Percentiles rank a stretch among this genome's conserved stretches.
Conservation (phyloP, 1,140 invertebrate genomes). For the Bradynema listronoti region DNA sequence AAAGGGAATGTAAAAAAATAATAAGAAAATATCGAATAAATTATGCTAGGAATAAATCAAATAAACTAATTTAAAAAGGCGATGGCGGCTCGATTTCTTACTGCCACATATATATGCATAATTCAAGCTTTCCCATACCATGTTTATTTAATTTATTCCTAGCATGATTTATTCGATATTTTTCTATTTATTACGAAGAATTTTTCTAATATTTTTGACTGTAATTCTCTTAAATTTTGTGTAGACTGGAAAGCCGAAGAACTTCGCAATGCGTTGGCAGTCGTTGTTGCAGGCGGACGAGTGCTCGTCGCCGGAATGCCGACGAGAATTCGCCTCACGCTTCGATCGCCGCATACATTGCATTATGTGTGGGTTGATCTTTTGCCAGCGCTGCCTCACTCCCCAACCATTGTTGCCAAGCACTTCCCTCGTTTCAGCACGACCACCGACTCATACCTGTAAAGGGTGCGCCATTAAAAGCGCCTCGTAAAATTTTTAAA, state of each 20-base stretch:
- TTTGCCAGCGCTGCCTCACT: constrained; percentile 36
- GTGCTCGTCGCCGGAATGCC: constrained; percentile 32
- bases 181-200: neutral
- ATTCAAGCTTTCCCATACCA: no score
- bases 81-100: no score
- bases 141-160: no score
- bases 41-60: no score
- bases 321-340: constrained; percentile 39
- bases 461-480: neutral
- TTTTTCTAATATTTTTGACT: neutral
- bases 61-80: no score
- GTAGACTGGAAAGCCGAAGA: neutral
- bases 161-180: no score
- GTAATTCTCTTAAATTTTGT: neutral
- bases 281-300: constrained; percentile 37
- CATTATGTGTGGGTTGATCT: constrained; percentile 32
- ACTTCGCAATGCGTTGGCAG: constrained; percentile 34
- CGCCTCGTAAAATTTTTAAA: constrained; percentile 13
- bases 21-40: no score
- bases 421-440: no score
- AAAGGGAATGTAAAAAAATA: no score
- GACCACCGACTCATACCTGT: constrained; percentile 1
- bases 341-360: constrained; percentile 37
- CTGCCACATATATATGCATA: no score
- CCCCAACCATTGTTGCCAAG: no score